phyloP scores from a whole-genome alignment of 2,113 vertebrate species.

The Oriolus oriolus region DNA sequence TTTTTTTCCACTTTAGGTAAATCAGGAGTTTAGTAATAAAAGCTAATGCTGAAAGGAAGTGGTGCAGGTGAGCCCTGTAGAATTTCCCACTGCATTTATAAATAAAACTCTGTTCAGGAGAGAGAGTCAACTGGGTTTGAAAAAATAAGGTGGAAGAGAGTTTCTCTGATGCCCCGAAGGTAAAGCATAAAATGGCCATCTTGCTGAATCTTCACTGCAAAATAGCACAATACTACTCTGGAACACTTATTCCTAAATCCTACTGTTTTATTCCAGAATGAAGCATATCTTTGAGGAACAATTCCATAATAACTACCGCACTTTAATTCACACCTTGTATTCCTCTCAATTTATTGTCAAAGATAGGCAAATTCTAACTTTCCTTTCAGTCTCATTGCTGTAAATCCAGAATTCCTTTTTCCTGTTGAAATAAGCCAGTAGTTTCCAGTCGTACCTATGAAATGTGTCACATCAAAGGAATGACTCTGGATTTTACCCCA shows the following conservation, averaged over 20 bases:
- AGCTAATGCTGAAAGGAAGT: neutral
- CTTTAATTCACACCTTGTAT: neutral
- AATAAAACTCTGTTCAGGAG: neutral
- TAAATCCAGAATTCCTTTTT: neutral
- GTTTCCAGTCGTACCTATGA: neutral
- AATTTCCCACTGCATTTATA: neutral
- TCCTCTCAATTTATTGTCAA: neutral
- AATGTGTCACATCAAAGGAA: neutral
- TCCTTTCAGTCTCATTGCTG: neutral
- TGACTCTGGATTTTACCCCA: neutral
- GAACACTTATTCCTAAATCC: neutral
- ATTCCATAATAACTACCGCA: neutral
- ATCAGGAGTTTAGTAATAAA: neutral
- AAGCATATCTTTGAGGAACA: neutral
- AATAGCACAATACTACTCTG: neutral
- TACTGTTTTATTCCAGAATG: neutral
- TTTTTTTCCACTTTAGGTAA: neutral
- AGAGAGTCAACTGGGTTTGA: neutral
- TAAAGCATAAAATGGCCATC: neutral
- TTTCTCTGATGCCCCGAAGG: neutral
- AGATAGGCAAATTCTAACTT: neutral
- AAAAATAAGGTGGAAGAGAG: neutral
- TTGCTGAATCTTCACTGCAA: neutral
- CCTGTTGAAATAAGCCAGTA: neutral
- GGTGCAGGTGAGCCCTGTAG: neutral